Evolutionary conservation across 2,113 vertebrate genomes (phyloP).

Genomic region (Istiophorus platypterus): DNA sequence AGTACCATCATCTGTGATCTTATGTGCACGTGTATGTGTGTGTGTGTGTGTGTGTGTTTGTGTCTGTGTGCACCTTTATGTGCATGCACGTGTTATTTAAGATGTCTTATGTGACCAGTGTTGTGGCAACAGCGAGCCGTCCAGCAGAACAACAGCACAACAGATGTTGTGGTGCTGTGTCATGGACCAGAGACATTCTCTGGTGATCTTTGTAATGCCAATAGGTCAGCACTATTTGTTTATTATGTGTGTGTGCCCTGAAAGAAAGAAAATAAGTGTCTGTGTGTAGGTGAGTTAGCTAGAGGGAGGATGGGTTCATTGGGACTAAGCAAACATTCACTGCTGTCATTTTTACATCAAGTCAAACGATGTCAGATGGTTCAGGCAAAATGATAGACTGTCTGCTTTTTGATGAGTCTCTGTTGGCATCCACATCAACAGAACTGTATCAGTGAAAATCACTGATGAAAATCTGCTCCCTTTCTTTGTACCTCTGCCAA

Average conservation of each 20-base stretch:
- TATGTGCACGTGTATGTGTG: neutral
- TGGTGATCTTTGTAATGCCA: slow-evolving; percentile 49
- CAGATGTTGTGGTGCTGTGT: slow-evolving; percentile 49
- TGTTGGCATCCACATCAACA: slow-evolving; percentile 24
- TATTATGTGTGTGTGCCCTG: slow-evolving; percentile 27
- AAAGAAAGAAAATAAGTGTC: slow-evolving; percentile 11
- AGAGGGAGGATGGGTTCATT: neutral
- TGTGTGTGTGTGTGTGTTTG: neutral
- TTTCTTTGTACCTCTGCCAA: neutral
- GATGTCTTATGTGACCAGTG: slow-evolving; percentile 37
- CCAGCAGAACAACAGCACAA: slow-evolving; percentile 28
- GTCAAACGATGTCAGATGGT: slow-evolving; percentile 10
- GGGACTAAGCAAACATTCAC: slow-evolving; percentile 7
- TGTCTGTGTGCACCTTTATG: neutral
- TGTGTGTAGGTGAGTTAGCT: slow-evolving; percentile 9
- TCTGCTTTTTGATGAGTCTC: slow-evolving; percentile 16
- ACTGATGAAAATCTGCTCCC: neutral
- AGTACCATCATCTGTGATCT: no score
- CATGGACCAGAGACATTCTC: slow-evolving; percentile 17
- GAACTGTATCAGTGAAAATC: neutral
- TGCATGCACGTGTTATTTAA: slow-evolving; percentile 48
- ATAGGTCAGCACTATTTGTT: slow-evolving; percentile 68
- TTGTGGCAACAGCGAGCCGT: slow-evolving; percentile 66
- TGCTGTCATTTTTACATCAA: slow-evolving; percentile 29
- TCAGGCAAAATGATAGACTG: slow-evolving; percentile 8